These are phyloP conservation scores for Girardinichthys multiradiatus DNA, from an alignment of 2,113 vertebrate genomes.

Conservation along the genomic window DNA sequence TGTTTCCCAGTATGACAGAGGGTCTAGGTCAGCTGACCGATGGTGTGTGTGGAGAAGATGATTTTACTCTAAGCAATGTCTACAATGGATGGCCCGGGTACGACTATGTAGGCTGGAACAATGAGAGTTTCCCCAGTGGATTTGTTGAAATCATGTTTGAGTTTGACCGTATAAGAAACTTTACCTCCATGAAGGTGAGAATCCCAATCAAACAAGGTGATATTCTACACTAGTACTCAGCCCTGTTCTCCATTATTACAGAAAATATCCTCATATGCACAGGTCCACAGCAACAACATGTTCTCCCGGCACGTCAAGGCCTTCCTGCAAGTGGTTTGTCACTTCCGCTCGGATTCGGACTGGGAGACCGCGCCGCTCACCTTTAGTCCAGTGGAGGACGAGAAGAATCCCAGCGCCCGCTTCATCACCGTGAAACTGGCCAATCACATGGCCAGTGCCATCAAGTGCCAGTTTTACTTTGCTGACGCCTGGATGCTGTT, in stretches of 20 bases:
- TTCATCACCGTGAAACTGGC: slow-evolving; percentile 92
- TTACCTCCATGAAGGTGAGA: slow-evolving; percentile 95
- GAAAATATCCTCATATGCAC: slow-evolving; percentile 7
- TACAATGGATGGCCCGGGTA: slow-evolving; percentile 95
- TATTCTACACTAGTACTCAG: not conserved
- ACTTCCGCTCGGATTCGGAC: slow-evolving; percentile 90
- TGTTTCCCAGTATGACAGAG: slow-evolving; percentile 90
- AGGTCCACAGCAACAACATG: slow-evolving; percentile 99
- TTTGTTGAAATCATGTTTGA: slow-evolving; percentile 96
- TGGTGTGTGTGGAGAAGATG: slow-evolving; percentile 91
- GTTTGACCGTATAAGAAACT: slow-evolving; percentile 94
- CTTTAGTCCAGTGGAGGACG: slow-evolving; percentile 88
- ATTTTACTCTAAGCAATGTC: slow-evolving; percentile 91
- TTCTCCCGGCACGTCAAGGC: slow-evolving; percentile 89
- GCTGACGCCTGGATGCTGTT: slow-evolving; percentile 97
- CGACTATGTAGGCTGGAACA: slow-evolving; percentile 96
- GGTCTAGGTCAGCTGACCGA: slow-evolving; percentile 96
- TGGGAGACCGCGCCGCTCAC: slow-evolving; percentile 87
- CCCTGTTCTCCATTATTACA: not conserved
- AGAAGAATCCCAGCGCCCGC: slow-evolving; percentile 90
- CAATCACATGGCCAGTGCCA: slow-evolving; percentile 95
- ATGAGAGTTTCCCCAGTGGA: slow-evolving; percentile 86
- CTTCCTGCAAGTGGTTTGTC: slow-evolving; percentile 92
- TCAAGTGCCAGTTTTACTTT: slow-evolving; percentile 97
- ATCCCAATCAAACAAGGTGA: not conserved